phyloP scores from a whole-genome alignment of 2,888 invertebrate genomes.

The Zele albiditarsus region DNA sequence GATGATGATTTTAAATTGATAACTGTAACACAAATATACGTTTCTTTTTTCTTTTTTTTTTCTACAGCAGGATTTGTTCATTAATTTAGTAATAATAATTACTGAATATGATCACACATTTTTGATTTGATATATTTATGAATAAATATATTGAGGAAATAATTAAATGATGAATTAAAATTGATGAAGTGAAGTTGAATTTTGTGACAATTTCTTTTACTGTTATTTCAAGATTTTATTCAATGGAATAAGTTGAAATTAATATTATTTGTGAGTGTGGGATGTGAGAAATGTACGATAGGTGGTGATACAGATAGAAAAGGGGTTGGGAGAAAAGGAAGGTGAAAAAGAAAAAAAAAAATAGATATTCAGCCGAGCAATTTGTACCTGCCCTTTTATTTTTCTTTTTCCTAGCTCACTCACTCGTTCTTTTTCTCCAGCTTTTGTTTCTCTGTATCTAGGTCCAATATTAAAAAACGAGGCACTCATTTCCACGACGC shows the following conservation, averaged over 20 bases:
- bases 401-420: not conserved
- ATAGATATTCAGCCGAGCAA: not conserved
- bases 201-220: not conserved
- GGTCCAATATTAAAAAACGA: constrained; percentile 33
- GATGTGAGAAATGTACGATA: not conserved
- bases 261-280: not conserved
- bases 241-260: not conserved
- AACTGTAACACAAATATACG: no score
- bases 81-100: no score
- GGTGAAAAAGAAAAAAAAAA: constrained; percentile 12
- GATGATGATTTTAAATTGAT: no score
- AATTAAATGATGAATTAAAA: no score
- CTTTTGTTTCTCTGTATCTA: constrained; percentile 28
- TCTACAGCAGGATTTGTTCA: no score
- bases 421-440: no score
- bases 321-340: no score
- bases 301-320: not conserved
- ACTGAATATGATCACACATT: no score
- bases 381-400: not conserved
- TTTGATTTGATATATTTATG: no score
- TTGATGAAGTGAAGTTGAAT: not conserved
- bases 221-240: not conserved
- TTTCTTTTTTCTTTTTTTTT: no score
- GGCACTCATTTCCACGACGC: constrained; percentile 20
- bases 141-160: no score